Conservation (phyloP, 2,888 invertebrate species). For the Thumatha senex region DNA sequence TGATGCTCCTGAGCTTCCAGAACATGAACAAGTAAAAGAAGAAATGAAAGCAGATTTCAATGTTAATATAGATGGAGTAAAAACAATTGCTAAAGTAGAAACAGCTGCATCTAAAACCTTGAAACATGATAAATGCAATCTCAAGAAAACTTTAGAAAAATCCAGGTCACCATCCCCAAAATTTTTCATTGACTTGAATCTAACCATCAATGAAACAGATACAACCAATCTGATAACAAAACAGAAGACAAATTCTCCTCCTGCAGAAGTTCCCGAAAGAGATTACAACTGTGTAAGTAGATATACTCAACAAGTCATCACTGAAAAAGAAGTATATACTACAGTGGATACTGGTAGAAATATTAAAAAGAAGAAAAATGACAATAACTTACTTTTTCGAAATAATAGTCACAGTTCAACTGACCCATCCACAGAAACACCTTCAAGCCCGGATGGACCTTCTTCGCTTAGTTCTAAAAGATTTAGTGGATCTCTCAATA, state of each 20-base stretch:
- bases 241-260: slow-evolving; percentile 19
- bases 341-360: slow-evolving; percentile 29
- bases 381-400: slow-evolving; percentile 10
- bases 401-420: slow-evolving; percentile 41
- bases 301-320: slow-evolving; percentile 31
- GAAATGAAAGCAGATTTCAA: slow-evolving; percentile 9
- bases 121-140: background rate
- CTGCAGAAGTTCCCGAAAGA: slow-evolving; percentile 62
- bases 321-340: slow-evolving; percentile 40
- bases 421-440: slow-evolving; percentile 42
- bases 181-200: slow-evolving; percentile 59
- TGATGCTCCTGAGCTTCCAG: slow-evolving; percentile 64
- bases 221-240: slow-evolving; percentile 37
- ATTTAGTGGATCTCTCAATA: slow-evolving; percentile 74
- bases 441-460: slow-evolving; percentile 51
- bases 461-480: slow-evolving; percentile 65
- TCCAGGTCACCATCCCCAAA: slow-evolving; percentile 40
- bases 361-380: slow-evolving; percentile 17
- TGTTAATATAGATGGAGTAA: background rate
- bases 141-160: background rate
- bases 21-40: slow-evolving; percentile 48
- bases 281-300: slow-evolving; percentile 51
- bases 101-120: background rate
- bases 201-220: slow-evolving; percentile 54
- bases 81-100: slow-evolving; percentile 9